These are phyloP conservation scores for Poeciliopsis turneri DNA, from an alignment of 2,797 vertebrate genomes.

Conservation along the genomic window DNA sequence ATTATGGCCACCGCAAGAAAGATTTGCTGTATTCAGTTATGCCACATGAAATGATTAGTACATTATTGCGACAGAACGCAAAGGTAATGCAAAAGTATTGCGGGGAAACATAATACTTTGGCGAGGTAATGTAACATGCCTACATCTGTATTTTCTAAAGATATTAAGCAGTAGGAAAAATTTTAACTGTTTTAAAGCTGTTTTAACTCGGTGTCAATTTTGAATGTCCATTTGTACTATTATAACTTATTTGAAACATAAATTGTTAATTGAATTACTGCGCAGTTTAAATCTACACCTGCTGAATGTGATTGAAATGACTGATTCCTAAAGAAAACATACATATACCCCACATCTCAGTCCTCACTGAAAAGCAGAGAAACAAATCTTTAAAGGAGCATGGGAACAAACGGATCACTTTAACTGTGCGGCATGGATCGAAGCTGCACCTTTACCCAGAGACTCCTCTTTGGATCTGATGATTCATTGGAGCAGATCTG, in stretches of 20 bases:
- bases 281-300: neutral
- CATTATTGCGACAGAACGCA: no score
- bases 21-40: no score
- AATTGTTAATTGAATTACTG: neutral
- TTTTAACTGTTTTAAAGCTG: no score
- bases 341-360: neutral
- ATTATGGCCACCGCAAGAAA: no score
- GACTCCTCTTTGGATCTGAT: slow-evolving; percentile 6
- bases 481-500: slow-evolving; percentile 14
- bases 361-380: neutral
- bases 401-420: neutral
- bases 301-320: neutral
- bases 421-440: neutral
- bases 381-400: neutral
- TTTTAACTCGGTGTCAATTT: neutral
- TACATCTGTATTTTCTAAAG: no score
- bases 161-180: no score
- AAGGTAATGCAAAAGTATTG: no score
- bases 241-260: neutral
- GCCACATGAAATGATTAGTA: no score
- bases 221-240: neutral
- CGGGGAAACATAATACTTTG: no score
- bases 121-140: no score
- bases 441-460: neutral
- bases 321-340: neutral